Evolutionary conservation across 1,140 invertebrate species (phyloP).

Genomic region (Drosophila hydei): DNA sequence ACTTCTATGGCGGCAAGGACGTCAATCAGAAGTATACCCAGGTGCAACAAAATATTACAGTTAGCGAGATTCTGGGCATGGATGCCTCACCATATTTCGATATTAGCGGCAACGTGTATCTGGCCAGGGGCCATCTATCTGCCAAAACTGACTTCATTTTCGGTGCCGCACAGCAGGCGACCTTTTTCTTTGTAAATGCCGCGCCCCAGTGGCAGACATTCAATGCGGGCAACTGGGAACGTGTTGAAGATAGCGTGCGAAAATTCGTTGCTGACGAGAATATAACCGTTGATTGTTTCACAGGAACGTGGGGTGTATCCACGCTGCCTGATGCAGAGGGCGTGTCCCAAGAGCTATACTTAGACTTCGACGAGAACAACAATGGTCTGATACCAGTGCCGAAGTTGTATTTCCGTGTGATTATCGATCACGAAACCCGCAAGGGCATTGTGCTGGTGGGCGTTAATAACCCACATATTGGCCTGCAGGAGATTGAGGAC

Average conservation of each 20-base stretch:
- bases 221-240: constrained; percentile 88
- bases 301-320: constrained; percentile 85
- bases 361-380: constrained; percentile 84
- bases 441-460: constrained; percentile 85
- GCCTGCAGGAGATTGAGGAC: constrained; percentile 60
- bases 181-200: constrained; percentile 87
- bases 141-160: constrained; percentile 88
- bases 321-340: constrained; percentile 84
- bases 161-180: constrained; percentile 86
- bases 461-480: constrained; percentile 86
- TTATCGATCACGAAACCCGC: constrained; percentile 84
- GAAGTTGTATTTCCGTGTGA: constrained; percentile 86
- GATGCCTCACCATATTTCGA: constrained; percentile 75
- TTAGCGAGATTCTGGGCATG: constrained; percentile 75
- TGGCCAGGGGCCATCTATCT: constrained; percentile 88
- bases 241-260: constrained; percentile 84
- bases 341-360: constrained; percentile 83
- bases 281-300: constrained; percentile 85
- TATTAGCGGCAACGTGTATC: constrained; percentile 72
- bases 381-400: constrained; percentile 85
- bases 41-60: constrained; percentile 67
- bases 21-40: constrained; percentile 78
- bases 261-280: constrained; percentile 76
- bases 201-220: constrained; percentile 88
- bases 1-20: constrained; percentile 79